Base-by-base conservation (phyloP, 92 coral and sea anemone genomes). In the Porites evermanni region DNA sequence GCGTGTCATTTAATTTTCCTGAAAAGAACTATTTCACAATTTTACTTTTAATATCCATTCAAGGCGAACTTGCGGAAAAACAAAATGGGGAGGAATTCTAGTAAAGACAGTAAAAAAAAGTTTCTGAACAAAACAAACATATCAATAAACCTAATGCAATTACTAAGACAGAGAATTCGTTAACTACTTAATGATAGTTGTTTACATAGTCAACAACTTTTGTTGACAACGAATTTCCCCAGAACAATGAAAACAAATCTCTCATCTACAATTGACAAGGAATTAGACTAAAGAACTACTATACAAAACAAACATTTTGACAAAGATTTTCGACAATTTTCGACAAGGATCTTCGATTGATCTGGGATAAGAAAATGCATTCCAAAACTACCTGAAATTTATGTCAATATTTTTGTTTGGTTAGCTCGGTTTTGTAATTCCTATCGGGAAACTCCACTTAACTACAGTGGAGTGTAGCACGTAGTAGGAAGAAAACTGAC, bases 361-460 rank as follows among this genome's bases (percentile, higher is more conserved):
- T n/a, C 61, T 83, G 61, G 38, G 70, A 26, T 12, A 18, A n/a
- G 52, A 83, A 74, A 21, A 21, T 52, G 53, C 80, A 83, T 83
- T 73, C 87, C 79, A 56, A 75, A 64, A 73, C 79, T 83, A 53
- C 73, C 54, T 83, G 58, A 72, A 63, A 73, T 74, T 61, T 19
- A 21, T 83, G 87, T 73, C 53, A 83, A 83, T 83, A 83, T 83
- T 83, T 50, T 61, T 64, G 47, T 64, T 83, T 73, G 59, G 63
- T 38, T 29, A 2, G 32, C 32, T 38, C 47, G 72, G 74, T n/a
- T 72, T 76, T 64, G 60, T 73, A 56, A 56, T 63, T 64, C 72
- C 87, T 50, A 61, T 9, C 13, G 32, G 32, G 29, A 83, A 2
- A 61, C 72, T 64, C 75, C 56, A 47, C 63, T 74, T 59, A 18